phyloP scores from a whole-genome alignment of 2,113 vertebrate species.

The Microcebus ravelobensis region DNA sequence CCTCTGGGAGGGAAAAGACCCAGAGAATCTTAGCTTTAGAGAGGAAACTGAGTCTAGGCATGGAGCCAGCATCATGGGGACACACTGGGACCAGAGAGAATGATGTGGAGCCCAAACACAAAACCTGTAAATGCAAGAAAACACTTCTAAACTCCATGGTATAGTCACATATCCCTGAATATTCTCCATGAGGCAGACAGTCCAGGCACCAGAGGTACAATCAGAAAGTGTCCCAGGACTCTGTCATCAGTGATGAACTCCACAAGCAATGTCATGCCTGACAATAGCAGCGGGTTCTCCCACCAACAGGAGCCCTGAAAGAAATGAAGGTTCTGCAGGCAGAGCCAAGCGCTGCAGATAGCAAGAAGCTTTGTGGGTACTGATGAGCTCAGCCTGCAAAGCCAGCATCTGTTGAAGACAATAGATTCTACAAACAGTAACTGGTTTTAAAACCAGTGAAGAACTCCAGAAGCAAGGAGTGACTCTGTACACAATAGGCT shows the following conservation, averaged over 20 bases:
- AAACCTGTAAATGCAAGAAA: background rate
- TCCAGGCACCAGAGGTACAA: background rate
- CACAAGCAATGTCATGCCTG: background rate
- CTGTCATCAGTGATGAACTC: background rate
- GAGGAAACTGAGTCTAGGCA: background rate
- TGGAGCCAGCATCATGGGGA: background rate
- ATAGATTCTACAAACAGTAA: background rate
- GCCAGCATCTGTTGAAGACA: conserved; percentile 44
- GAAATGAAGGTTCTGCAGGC: conserved; percentile 13
- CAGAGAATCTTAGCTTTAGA: background rate
- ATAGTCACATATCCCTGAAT: background rate
- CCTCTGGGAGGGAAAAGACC: background rate
- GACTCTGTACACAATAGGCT: conserved; percentile 27
- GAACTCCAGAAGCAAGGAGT: background rate
- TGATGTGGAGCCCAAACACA: background rate
- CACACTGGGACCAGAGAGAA: background rate
- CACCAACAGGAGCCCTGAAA: background rate
- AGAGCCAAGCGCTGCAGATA: conserved; percentile 11
- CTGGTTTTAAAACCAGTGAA: conserved; percentile 16
- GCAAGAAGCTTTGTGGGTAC: conserved; percentile 23
- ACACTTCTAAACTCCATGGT: background rate
- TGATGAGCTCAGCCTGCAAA: conserved; percentile 51
- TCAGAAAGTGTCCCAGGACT: background rate
- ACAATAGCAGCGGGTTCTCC: background rate
- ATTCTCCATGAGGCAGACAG: background rate